A percentile compares a stretch with the other conserved stretches of the same genome.
Conservation (phyloP, 1,140 invertebrate genomes). For the Pristionchus pacificus region DNA sequence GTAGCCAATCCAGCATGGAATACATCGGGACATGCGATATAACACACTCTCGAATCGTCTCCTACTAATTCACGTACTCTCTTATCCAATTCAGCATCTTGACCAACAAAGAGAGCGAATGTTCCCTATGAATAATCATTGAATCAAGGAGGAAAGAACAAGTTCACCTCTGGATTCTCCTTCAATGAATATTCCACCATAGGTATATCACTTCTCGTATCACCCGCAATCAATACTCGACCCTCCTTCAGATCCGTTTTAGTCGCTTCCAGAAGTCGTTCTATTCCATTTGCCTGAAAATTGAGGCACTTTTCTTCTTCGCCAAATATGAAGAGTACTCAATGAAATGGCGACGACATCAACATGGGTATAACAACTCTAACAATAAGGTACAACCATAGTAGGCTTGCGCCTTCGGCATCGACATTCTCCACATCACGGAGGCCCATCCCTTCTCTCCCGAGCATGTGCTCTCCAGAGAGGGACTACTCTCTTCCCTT, state of each 20-base stretch:
- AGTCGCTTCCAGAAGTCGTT: conserved; percentile 40
- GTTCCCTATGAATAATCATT: conserved; percentile 22
- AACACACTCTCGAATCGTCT: conserved; percentile 22
- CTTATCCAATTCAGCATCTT: conserved; percentile 16
- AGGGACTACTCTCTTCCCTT: no score
- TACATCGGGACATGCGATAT: conserved; percentile 35
- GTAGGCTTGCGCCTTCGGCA: no score
- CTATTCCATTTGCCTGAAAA: conserved; percentile 56
- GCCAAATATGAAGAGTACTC: not conserved
- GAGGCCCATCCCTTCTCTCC: no score
- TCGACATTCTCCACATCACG: no score
- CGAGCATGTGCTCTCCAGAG: no score
- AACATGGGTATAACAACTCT: no score
- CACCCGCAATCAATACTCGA: conserved; percentile 52
- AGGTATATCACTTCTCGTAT: conserved; percentile 50
- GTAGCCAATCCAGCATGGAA: no score
- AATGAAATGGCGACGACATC: no score
- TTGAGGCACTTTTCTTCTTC: conserved; percentile 45
- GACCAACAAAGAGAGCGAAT: conserved; percentile 33
- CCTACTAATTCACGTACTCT: conserved; percentile 25
- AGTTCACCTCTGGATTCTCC: conserved; percentile 40
- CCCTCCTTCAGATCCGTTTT: conserved; percentile 40
- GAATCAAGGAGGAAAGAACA: not conserved
- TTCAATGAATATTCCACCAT: conserved; percentile 44
- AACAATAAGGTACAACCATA: no score